Conservation (phyloP, 1,140 invertebrate species). For the Grapholita molesta region DNA sequence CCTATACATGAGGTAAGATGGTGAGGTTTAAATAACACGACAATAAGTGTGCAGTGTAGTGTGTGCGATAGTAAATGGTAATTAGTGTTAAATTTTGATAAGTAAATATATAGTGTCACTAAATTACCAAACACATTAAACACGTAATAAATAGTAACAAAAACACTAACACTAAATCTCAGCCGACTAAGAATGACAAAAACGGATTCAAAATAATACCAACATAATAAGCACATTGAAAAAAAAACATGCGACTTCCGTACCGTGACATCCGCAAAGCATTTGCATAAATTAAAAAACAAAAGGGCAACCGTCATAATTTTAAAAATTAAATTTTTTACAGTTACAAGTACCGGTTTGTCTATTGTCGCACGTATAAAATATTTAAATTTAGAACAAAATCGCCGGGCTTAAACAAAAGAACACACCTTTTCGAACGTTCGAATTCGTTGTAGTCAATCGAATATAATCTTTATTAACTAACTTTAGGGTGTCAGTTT, state of each 20-base stretch:
- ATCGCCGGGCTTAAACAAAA: constrained; percentile 67
- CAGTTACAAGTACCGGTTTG: constrained; percentile 72
- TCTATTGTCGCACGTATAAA: constrained; percentile 71
- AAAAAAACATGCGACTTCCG: constrained; percentile 30
- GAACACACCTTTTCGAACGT: constrained; percentile 45
- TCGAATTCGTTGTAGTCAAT: constrained; percentile 20
- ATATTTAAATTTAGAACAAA: constrained; percentile 75
- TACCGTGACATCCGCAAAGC: constrained; percentile 38
- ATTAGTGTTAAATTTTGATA: no score
- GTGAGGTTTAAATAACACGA: no score
- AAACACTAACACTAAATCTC: neutral
- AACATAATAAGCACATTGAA: constrained; percentile 22
- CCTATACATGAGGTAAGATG: no score
- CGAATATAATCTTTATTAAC: constrained; percentile 21
- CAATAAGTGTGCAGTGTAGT: no score
- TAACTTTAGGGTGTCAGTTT: constrained; percentile 11
- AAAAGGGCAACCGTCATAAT: constrained; percentile 68
- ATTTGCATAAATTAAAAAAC: constrained; percentile 67
- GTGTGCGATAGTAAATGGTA: no score
- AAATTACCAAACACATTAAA: neutral
- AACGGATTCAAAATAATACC: constrained; percentile 5
- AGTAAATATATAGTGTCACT: no score
- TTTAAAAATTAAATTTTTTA: constrained; percentile 75
- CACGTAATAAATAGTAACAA: constrained; percentile 10
- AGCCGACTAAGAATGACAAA: neutral